Conservation (phyloP, 2,888 invertebrate genomes). For the Drosophila sordidula region DNA sequence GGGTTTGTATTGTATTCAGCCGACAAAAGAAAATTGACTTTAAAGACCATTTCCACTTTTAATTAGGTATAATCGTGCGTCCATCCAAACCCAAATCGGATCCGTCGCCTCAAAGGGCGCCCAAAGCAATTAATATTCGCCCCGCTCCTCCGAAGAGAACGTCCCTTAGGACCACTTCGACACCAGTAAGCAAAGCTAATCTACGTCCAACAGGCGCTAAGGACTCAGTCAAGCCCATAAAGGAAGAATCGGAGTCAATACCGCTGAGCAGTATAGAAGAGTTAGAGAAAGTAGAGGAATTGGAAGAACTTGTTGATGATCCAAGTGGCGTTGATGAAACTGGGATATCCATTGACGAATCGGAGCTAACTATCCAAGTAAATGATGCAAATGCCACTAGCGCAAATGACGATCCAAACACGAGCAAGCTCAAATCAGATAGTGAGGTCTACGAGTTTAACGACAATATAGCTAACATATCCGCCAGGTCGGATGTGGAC, state of each 20-base stretch:
- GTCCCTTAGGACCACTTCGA: constrained; percentile 9
- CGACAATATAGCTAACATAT: constrained; percentile 31
- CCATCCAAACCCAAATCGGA: constrained; percentile 50
- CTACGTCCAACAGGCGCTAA: constrained; percentile 27
- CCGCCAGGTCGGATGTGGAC: constrained; percentile 39
- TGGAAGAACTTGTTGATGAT: constrained; percentile 64
- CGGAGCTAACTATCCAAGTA: constrained; percentile 1
- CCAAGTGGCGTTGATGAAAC: constrained; percentile 13
- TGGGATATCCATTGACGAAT: not conserved
- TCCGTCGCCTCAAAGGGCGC: constrained; percentile 75
- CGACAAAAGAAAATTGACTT: not conserved
- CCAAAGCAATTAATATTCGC: constrained; percentile 77
- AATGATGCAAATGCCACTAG: not conserved
- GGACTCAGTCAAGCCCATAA: constrained; percentile 2
- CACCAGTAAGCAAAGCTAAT: constrained; percentile 13
- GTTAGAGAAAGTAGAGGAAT: constrained; percentile 11
- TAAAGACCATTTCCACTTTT: not conserved
- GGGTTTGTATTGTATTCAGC: constrained; percentile 19
- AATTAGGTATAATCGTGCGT: constrained; percentile 58
- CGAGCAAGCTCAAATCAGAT: constrained; percentile 18
- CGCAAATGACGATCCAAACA: constrained; percentile 3
- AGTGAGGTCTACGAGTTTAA: constrained; percentile 68
- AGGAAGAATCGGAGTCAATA: constrained; percentile 5
- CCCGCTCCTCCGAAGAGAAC: constrained; percentile 43
- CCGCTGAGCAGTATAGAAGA: not conserved